phyloP scores from a whole-genome alignment of 2,888 invertebrate genomes.

The Spisula subtruncata region DNA sequence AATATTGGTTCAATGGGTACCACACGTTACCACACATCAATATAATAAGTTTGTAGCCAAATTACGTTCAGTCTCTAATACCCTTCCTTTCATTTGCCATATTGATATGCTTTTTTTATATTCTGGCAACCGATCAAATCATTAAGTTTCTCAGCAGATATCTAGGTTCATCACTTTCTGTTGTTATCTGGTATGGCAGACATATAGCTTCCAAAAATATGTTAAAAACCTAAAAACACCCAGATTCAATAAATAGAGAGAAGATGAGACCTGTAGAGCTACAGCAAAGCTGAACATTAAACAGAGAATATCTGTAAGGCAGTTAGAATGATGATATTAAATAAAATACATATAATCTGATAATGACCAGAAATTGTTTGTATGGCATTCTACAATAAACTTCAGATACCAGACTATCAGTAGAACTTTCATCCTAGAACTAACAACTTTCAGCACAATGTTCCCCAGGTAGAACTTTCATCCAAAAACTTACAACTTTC shows the following conservation, averaged over 20 bases:
- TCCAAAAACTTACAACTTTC: too few relatives aligned
- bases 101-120: slow-evolving; percentile 26
- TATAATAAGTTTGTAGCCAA: slow-evolving; percentile 3
- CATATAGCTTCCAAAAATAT: neutral
- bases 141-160: slow-evolving; percentile 28
- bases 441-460: too few relatives aligned
- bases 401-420: too few relatives aligned
- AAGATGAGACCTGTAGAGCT: neutral
- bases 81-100: slow-evolving; percentile 2
- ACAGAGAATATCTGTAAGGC: neutral
- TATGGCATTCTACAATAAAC: too few relatives aligned
- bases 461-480: too few relatives aligned
- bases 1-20: slow-evolving; percentile 8
- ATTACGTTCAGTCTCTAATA: neutral
- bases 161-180: slow-evolving; percentile 17
- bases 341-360: too few relatives aligned
- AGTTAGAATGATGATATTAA: too few relatives aligned
- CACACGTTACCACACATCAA: slow-evolving; percentile 21
- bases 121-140: slow-evolving; percentile 37
- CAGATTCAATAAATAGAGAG: neutral
- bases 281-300: neutral
- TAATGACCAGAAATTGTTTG: too few relatives aligned
- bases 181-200: slow-evolving; percentile 7
- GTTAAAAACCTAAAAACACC: neutral
- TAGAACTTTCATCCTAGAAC: too few relatives aligned